Base-by-base conservation (phyloP, 37 sponge, comb jelly and placozoan genomes). In the Diacarnus erythraeanus region DNA sequence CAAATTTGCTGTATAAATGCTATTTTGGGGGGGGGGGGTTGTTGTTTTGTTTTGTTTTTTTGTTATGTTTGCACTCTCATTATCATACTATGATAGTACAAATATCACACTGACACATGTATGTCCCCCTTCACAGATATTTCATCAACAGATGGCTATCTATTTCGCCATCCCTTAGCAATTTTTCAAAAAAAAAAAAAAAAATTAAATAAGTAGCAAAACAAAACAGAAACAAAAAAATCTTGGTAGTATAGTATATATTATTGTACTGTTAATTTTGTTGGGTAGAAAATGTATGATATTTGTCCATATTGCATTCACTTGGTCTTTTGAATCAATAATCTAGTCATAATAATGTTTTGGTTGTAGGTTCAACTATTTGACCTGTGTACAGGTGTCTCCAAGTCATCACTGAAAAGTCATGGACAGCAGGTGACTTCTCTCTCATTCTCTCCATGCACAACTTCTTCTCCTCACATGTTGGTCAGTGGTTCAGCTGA, bases 401-500 rank as follows among this genome's bases (percentile, higher is more conserved):
- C 42, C 58, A 26, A 56, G 66, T 31, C 30, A 54, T 64, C 81
- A 17, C 42, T 83, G 74, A 38, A 57, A 38, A 75, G 89, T 26
- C 84, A 82, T 39, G 41, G 57, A 0, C 69, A 64, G 25, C 67
- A 26, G 3, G 79, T 88, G 26, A 64, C 72, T 0, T 77, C 68
- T 41, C 26, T 88, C 58, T 59, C 77, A 47, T 58, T 88, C 41
- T 25, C 21, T 3, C 38, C 41, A 22, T 60, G 64, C 39, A 42
- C 77, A 3, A 68, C 12, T 18, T 4, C 42, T 31, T 27, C 84
- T 23, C 63, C 61, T 0, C 37, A 86, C 81, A 74, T 18, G 74
- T 12, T 83, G 21, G 84, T 83, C 2, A 74, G 74, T 61, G 89
- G 89, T 3, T 77, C 79, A 35, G 79, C 71, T 4, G 89, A 88